Evolutionary conservation across 2,888 invertebrate species (phyloP), one percentile per base, ranked within the genome.

Genomic region (Mesorhabditis sp.): DNA sequence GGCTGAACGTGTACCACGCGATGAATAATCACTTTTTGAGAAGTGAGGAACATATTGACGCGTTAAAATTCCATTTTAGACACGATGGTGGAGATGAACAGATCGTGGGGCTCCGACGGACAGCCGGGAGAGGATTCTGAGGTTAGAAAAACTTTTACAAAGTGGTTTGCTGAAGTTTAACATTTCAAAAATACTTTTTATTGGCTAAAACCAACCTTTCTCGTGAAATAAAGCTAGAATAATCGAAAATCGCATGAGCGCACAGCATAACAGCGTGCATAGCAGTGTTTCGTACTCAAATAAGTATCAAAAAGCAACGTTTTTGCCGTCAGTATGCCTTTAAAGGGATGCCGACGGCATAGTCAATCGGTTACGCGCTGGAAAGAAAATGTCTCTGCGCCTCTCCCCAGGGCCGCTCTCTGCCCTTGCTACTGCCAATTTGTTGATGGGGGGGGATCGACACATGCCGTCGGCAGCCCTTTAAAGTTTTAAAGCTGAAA

Each of bases 1-100:
- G 85, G 76, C 74, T 82, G 13, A 75, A 81, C 66, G 85, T 82
- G 7, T 83, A 84, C 70, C 81, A 84, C 70, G 83, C 85, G 4
- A 85, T 85, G 83, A 85, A 86, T 70, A 83, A 85, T 71, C 83
- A 84, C 68, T 85, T 83, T 69, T 75, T 81, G 66, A 73, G 85
- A 72, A 78, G 84, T 85, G 45, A 65, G 73, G 4, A 6, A 4
- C 28, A 3, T 28, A 28, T 28, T 28, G 1, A 50, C 58, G 7
- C 58, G n/a, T 4, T 3, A 45, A 64, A 50, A 15, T 69, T 28
- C 1, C 2, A 28, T 70, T 80, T 67, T 69, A 83, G 83, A 84
- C 70, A 84, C 84, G 6, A 74, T 80, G 73, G 72, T 75, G 10
- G 70, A 75, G 41, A 67, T 83, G 7, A 69, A 70, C 15, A 67